Conservation (phyloP, 1,140 invertebrate species). For the Ephestia elutella region DNA sequence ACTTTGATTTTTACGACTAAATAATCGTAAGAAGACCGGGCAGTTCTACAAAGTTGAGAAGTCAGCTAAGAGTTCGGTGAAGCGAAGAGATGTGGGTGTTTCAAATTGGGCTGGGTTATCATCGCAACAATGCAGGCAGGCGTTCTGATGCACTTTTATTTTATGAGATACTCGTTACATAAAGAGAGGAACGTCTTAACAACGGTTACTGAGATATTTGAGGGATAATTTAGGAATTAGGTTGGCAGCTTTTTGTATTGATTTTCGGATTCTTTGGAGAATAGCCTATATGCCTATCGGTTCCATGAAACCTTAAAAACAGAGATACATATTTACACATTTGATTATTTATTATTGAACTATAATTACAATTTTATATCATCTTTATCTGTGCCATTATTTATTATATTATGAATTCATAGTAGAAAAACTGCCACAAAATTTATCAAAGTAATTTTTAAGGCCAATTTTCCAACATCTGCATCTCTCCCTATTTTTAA, state of each 20-base stretch:
- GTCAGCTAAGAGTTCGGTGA: constrained; percentile 19
- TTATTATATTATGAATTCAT: too few species aligned
- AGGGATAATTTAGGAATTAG: constrained; percentile 29
- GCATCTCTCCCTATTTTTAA: too few species aligned
- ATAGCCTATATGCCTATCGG: too few species aligned
- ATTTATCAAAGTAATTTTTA: too few species aligned
- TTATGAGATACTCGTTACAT: constrained; percentile 69
- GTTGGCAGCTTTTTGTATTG: neutral
- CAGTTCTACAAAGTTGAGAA: constrained; percentile 40
- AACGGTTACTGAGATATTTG: constrained; percentile 52
- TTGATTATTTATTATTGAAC: too few species aligned
- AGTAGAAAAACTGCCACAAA: too few species aligned
- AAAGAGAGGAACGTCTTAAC: constrained; percentile 69
- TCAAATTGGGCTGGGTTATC: constrained; percentile 48
- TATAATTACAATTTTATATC: too few species aligned
- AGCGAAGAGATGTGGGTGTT: constrained; percentile 13
- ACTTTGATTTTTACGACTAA: constrained; percentile 75
- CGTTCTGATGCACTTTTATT: constrained; percentile 72
- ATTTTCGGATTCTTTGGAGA: too few species aligned
- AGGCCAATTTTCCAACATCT: too few species aligned
- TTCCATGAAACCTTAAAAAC: too few species aligned
- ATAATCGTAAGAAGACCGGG: constrained; percentile 71
- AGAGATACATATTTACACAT: too few species aligned
- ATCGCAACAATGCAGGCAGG: constrained; percentile 59
- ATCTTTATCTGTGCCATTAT: too few species aligned